Conservation (phyloP, 30 jellyfish, hydroid and myxozoan species). For the Aurelia sp. region DNA sequence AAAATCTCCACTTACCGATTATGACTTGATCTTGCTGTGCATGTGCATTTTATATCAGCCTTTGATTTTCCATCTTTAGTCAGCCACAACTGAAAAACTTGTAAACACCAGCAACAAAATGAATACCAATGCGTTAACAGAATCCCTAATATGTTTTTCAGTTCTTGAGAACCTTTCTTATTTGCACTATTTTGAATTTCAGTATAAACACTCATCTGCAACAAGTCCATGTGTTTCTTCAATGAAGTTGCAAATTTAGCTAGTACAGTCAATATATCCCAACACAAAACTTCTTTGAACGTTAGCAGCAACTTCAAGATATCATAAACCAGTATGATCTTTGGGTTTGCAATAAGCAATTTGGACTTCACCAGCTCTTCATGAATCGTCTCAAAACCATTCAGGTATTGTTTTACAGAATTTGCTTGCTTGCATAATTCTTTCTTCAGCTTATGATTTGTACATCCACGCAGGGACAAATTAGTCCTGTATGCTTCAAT, state of each 20-base stretch:
- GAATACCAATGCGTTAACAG: slow-evolving; percentile 47
- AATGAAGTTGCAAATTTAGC: slow-evolving; percentile 1
- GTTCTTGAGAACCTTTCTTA: slow-evolving; percentile 2
- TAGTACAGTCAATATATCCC: slow-evolving; percentile 29
- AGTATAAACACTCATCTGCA: neutral
- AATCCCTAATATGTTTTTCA: neutral
- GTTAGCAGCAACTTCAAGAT: slow-evolving; percentile 22
- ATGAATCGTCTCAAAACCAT: slow-evolving; percentile 16
- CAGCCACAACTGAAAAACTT: slow-evolving; percentile 29
- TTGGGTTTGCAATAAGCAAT: slow-evolving; percentile 51
- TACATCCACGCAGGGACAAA: neutral
- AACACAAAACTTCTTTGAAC: slow-evolving; percentile 25
- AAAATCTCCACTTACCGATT: slow-evolving; percentile 5
- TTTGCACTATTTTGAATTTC: neutral
- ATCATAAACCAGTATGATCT: slow-evolving; percentile 33
- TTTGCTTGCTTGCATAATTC: slow-evolving; percentile 56
- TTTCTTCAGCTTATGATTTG: slow-evolving; percentile 4
- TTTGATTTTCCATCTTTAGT: slow-evolving; percentile 6
- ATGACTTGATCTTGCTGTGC: slow-evolving; percentile 24
- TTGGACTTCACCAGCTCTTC: slow-evolving; percentile 10
- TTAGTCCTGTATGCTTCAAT: slow-evolving; percentile 38
- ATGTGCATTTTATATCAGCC: slow-evolving; percentile 24
- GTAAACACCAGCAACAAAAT: slow-evolving; percentile 58
- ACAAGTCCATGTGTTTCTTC: slow-evolving; percentile 1
- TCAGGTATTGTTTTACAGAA: slow-evolving; percentile 15